Percentiles rank a stretch among this genome's conserved stretches.
Conservation (phyloP, 2,797 vertebrate genomes). For the Loris lydekkerianus region DNA sequence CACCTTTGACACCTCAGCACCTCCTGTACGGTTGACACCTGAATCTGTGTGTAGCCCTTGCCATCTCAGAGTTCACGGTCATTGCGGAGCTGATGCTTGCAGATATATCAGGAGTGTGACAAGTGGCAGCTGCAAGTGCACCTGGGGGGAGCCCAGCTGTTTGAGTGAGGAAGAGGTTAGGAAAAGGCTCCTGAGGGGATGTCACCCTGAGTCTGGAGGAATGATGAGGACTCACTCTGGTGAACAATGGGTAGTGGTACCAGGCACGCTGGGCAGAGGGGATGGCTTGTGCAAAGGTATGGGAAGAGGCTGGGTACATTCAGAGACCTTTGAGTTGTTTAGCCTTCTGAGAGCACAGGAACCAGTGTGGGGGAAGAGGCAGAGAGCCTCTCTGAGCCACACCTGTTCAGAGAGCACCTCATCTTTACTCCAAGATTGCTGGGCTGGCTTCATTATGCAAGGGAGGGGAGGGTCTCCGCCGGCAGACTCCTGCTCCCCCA, state of each 20-base stretch:
- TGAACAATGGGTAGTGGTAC: too few species aligned
- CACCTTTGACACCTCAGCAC: not conserved
- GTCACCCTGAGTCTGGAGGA: not conserved
- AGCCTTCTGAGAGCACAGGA: not conserved
- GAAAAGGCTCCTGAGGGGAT: not conserved
- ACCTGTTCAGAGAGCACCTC: not conserved
- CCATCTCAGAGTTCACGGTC: not conserved
- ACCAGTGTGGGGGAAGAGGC: rapidly evolving
- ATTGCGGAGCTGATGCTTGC: too few species aligned
- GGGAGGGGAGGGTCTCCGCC: rapidly evolving
- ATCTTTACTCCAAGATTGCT: too few species aligned
- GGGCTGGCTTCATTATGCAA: not conserved
- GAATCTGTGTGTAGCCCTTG: too few species aligned
- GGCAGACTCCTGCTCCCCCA: not conserved
- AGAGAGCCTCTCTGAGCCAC: not conserved
- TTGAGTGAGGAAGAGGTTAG: not conserved
- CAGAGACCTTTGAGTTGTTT: not conserved
- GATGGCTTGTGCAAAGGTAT: rapidly evolving
- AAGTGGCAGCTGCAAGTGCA: rapidly evolving
- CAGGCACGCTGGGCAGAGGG: not conserved
- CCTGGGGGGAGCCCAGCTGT: rapidly evolving
- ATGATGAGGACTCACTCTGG: not conserved
- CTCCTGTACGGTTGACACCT: rapidly evolving
- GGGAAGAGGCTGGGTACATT: not conserved
- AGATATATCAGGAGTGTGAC: too few species aligned